Evolutionary conservation across 2,797 vertebrate genomes (phyloP), one percentile per base, ranked within the genome.

Genomic region (Xenops minutus): DNA sequence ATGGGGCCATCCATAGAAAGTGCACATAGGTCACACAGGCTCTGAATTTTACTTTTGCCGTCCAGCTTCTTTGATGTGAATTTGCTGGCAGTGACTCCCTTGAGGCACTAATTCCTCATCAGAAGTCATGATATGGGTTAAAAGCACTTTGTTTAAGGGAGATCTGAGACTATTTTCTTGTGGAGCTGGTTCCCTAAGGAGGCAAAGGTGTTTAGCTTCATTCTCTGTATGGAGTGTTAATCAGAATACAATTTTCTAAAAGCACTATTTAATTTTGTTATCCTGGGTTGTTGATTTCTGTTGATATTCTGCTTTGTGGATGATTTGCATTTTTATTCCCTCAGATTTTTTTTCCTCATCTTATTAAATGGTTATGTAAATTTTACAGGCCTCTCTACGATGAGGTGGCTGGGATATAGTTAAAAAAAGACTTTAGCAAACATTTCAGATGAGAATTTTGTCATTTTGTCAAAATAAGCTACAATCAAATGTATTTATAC

Each of bases 11-110:
- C 24, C 27, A 9, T 1, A 54, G 30, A 62, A 88, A 73, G 16
- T 14, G 10, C 16, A 19, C 0, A 0, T 41, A 79, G 10, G 15
- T 64, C 43, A 24, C 11, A 18, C 0, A 1, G 8, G 4, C 16
- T 86, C 73, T 62, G 32, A 92, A 67, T 48, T 34, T 51, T 67
- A 15, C 10, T 46, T 77, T 74, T 12, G 1, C 7, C 10, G 22
- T 92, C 24, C 7, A n/a, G 32, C 19, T 49, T 55, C 7, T 90
- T 76, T 75, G 34, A 54, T 67, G 26, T 44, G 22, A 54, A 29
- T 79, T 78, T 87, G 15, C 39, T 22, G 8, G 20, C 0, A 3
- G 5, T 55, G 36, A 55, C 30, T 89, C 27, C 37, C 44, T 92
- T 89, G 49, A 89, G 72, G 63, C 27, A 71, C 39, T 37, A 77